These are phyloP conservation scores for Cotesia congregata DNA, from an alignment of 2,888 invertebrate genomes.

Conservation along the genomic window DNA sequence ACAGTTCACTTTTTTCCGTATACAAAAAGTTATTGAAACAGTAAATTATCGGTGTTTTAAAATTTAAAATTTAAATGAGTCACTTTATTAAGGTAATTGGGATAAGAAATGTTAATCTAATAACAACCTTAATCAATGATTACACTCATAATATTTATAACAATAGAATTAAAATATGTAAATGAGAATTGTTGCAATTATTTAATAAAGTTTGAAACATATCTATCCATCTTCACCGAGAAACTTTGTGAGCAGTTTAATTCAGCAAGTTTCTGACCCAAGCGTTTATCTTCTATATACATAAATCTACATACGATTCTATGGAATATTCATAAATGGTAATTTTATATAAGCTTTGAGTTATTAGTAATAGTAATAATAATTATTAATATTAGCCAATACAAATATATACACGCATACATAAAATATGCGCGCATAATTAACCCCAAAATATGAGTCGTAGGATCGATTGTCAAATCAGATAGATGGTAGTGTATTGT, in stretches of 20 bases:
- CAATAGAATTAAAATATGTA: not conserved
- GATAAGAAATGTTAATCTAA: too few species aligned
- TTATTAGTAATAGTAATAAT: not conserved
- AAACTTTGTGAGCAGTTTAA: slow-evolving; percentile 5
- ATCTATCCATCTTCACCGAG: not conserved
- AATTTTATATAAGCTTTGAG: slow-evolving; percentile 29
- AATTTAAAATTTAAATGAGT: too few species aligned
- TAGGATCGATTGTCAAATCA: slow-evolving; percentile 62
- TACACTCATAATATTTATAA: not conserved
- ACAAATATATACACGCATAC: not conserved
- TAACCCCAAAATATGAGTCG: slow-evolving; percentile 24
- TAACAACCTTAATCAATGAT: not conserved
- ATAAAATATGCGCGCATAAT: slow-evolving; percentile 30
- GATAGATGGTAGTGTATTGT: slow-evolving; percentile 52
- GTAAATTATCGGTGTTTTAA: too few species aligned
- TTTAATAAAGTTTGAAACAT: not conserved
- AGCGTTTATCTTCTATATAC: slow-evolving; percentile 24
- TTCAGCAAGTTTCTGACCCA: not conserved
- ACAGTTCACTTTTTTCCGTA: too few species aligned
- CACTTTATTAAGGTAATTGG: too few species aligned
- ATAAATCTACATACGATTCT: slow-evolving; percentile 33
- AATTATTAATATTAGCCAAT: too few species aligned
- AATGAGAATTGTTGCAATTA: not conserved
- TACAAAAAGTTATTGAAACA: too few species aligned
- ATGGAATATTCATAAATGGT: slow-evolving; percentile 40